Percentiles rank a stretch among this genome's conserved stretches.
Conservation (phyloP, 2,797 vertebrate species). For the Vultur gryphus region DNA sequence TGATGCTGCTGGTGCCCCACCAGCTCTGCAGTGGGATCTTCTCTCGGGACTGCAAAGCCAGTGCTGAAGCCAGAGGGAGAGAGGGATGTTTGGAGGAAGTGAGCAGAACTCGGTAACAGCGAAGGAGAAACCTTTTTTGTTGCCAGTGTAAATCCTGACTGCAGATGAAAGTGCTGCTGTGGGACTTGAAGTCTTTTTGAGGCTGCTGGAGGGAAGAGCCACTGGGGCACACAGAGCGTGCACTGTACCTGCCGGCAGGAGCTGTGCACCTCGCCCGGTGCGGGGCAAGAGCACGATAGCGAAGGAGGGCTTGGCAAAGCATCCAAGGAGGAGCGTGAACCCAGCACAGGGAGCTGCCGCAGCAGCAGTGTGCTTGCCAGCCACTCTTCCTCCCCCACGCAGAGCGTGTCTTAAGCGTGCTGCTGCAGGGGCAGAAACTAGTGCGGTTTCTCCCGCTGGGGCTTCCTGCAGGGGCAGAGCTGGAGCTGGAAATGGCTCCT, state of each 20-base stretch:
- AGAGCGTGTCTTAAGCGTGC: background rate
- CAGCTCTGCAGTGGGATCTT: fast-evolving
- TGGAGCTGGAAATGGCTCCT: background rate
- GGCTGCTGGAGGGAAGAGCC: background rate
- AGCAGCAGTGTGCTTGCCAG: fast-evolving
- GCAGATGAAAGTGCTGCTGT: background rate
- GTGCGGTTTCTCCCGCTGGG: background rate
- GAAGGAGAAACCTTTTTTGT: background rate
- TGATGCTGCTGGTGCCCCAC: background rate
- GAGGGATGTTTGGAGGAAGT: background rate
- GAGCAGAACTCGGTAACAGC: fast-evolving
- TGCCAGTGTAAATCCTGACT: background rate
- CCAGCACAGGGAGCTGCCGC: background rate
- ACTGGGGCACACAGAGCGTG: fast-evolving
- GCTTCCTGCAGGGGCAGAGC: background rate
- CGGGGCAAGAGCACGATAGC: fast-evolving
- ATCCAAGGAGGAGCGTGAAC: background rate
- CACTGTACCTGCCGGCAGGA: background rate
- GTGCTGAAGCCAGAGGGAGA: background rate
- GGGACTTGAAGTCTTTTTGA: background rate
- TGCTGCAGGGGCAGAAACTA: background rate
- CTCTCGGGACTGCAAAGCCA: background rate
- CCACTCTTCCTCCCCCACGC: background rate
- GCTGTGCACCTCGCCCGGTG: fast-evolving
- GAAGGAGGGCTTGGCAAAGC: background rate